Evolutionary conservation across 1,140 invertebrate genomes (phyloP), one percentile per base, ranked within the genome.

Genomic region (Orius insidiosus): DNA sequence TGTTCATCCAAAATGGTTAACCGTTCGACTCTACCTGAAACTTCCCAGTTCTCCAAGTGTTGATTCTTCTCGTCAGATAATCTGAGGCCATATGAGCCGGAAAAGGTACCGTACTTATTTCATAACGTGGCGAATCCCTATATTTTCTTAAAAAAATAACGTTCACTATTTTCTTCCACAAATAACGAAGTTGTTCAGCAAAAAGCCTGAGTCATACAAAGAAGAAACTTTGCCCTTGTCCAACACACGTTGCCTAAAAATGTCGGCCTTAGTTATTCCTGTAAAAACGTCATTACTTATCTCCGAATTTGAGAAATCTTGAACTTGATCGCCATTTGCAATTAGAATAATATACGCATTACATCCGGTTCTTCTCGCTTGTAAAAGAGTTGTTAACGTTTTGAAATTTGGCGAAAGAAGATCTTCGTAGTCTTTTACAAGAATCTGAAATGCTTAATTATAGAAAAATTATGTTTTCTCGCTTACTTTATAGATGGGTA

Each of bases 141-240:
- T 74, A 72, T 53, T 69, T 63, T 39, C 68, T 66, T 13, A 85
- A 63, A 47, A 85, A 85, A n/a, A 85, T 57, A 0, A 79, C 73
- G 53, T 80, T 79, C 2, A 82, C 68, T 15, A 83, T 76, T 51
- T 75, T 68, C 35, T 76, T 82, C 82, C 82, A 85, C 6, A 86
- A 53, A 53, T 81, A 79, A 53, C 74, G 68, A 49, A 78, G 62
- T n/a, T 76, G 66, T 40, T 68, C 61, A 13, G 63, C 59, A 46
- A 84, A 75, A 0, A 86, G 59, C 30, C 76, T 64, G 65, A 58
- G 56, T 85, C 80, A 50, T 83, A 67, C 0, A 59, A 19, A 82
- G 58, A 24, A 85, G 60, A 52, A 74, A 85, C 50, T 72, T 75
- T 6, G 73, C 72, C 58, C 71, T 68, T 76, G 53, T 81, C 69